Evolutionary conservation across 2,888 invertebrate species (phyloP).

Genomic region (Cephus runcator): DNA sequence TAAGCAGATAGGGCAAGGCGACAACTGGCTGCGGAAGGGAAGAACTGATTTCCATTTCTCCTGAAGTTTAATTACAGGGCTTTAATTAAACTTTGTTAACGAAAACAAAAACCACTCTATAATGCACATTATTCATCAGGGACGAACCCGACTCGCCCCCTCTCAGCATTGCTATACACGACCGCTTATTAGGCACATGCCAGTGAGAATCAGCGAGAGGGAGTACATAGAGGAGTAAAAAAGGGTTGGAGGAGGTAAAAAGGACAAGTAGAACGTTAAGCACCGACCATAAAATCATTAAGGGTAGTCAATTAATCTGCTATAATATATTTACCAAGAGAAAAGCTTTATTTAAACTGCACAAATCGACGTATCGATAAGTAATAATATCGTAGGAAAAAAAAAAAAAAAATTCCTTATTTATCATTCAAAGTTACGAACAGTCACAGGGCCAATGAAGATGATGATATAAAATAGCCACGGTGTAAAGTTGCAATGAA

Average conservation of each 20-base stretch:
- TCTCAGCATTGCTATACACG: not conserved
- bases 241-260: not conserved
- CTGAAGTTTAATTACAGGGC: constrained; percentile 31
- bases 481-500: constrained; percentile 18
- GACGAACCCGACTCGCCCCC: not conserved
- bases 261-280: not conserved
- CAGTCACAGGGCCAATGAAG: not conserved
- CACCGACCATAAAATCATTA: not conserved
- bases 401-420: not conserved
- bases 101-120: constrained; percentile 23
- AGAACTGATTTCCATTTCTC: constrained; percentile 31
- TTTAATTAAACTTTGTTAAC: constrained; percentile 33
- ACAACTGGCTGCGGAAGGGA: not conserved
- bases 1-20: not conserved
- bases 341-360: not conserved
- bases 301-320: not conserved
- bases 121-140: constrained; percentile 21
- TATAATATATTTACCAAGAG: not conserved
- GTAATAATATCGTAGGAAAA: too few relatives aligned
- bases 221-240: not conserved
- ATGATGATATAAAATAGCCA: not conserved
- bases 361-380: not conserved
- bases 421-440: not conserved
- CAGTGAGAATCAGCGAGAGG: not conserved
- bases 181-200: not conserved